Evolutionary conservation across 2,888 invertebrate species (phyloP).

Genomic region (Aporophyla nigra): DNA sequence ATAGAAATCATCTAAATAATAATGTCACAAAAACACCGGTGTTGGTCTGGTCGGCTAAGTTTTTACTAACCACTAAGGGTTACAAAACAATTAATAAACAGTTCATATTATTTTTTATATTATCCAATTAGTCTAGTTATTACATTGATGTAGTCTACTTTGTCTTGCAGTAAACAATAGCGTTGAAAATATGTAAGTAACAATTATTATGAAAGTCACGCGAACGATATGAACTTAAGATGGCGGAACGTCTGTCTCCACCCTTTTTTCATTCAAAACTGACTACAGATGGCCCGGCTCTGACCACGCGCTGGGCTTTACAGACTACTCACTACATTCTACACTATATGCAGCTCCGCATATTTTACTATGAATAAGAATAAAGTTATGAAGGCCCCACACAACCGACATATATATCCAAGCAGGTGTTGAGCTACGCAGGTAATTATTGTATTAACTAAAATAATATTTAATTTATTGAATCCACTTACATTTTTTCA

Average conservation of each 20-base stretch:
- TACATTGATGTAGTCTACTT: conserved; percentile 1
- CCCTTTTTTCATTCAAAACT: conserved; percentile 57
- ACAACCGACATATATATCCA: not conserved
- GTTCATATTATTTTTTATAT: not conserved
- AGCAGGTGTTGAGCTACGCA: conserved; percentile 1
- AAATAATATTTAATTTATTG: not conserved
- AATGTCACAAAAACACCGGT: conserved; percentile 10
- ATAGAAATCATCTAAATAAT: conserved; percentile 14
- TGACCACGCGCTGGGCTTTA: conserved; percentile 9
- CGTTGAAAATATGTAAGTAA: not conserved
- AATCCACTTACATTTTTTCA: conserved; percentile 5
- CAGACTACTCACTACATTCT: conserved; percentile 16
- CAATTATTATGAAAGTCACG: conserved; percentile 32
- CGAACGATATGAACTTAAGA: conserved; percentile 28
- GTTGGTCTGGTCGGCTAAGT: not conserved
- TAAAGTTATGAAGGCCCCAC: not conserved
- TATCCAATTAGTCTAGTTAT: conserved; percentile 16
- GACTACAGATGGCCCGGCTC: conserved; percentile 36
- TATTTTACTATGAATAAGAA: conserved; percentile 27
- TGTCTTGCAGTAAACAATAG: conserved; percentile 5
- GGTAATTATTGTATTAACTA: not conserved
- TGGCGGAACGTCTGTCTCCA: conserved; percentile 54
- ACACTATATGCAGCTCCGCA: not conserved
- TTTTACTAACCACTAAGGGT: conserved; percentile 6
- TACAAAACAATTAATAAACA: not conserved